phyloP scores from a whole-genome alignment of 2,113 vertebrate species.

The Caranx melampygus region DNA sequence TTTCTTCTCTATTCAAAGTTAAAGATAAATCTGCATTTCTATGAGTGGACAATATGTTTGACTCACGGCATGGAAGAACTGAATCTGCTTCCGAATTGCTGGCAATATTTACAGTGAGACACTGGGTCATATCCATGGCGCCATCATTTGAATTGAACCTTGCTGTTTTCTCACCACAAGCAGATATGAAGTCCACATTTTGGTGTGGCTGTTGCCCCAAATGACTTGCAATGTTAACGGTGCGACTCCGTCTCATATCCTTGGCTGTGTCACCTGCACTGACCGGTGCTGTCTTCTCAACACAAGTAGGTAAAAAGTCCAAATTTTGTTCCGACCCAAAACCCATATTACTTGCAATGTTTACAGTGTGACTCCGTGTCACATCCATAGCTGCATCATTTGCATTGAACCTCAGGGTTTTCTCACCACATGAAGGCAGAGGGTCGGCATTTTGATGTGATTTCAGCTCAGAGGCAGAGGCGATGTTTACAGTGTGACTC shows the following conservation, averaged over 20 bases:
- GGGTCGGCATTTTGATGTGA: background rate
- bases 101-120: conserved; percentile 3
- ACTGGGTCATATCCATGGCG: background rate
- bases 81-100: conserved; percentile 11
- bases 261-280: too few relatives aligned
- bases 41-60: background rate
- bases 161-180: background rate
- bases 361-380: conserved; percentile 11
- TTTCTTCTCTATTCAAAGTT: conserved; percentile 18
- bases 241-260: too few relatives aligned
- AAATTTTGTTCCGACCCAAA: background rate
- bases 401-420: conserved; percentile 20
- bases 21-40: conserved; percentile 2
- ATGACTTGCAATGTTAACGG: too few relatives aligned
- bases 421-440: background rate
- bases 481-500: conserved; percentile 28
- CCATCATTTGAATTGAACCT: conserved; percentile 1
- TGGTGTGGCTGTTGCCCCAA: too few relatives aligned
- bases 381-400: conserved; percentile 30
- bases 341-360: conserved; percentile 5
- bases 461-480: background rate
- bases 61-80: background rate
- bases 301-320: background rate
- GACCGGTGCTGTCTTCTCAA: conserved; percentile 34
- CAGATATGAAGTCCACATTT: too few relatives aligned